Percentiles rank a stretch among this genome's conserved stretches.
Conservation (phyloP, 23 tunicate genomes). For the Diplosoma virens region DNA sequence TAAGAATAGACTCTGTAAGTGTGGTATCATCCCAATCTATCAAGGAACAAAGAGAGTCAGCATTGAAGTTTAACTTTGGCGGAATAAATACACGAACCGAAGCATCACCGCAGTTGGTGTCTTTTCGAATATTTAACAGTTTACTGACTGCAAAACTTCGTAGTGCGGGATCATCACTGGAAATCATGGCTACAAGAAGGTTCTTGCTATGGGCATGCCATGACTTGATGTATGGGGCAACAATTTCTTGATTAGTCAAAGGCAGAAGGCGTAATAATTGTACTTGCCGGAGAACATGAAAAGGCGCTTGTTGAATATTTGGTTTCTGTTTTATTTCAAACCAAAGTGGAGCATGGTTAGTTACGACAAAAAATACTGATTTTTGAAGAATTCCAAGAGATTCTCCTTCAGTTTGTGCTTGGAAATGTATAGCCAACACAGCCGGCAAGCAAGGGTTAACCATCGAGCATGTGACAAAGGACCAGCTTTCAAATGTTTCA, state of each 20-base stretch:
- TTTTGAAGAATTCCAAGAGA: too few relatives aligned
- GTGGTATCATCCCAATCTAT: neutral
- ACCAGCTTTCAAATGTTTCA: constrained; percentile 9
- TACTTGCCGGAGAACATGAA: constrained; percentile 16
- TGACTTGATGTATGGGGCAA: constrained; percentile 9
- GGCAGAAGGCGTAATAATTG: constrained; percentile 13
- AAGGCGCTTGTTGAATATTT: constrained; percentile 1
- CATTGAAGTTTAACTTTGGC: constrained; percentile 7
- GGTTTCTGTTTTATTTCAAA: neutral
- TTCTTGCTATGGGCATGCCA: constrained; percentile 6
- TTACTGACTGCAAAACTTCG: constrained; percentile 1
- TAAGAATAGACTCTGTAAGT: neutral
- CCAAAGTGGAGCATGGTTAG: constrained; percentile 15
- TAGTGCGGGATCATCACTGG: neutral
- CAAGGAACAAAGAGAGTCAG: neutral
- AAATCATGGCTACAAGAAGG: constrained; percentile 1
- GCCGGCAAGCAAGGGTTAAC: constrained; percentile 2
- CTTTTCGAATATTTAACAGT: neutral
- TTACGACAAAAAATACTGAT: too few relatives aligned
- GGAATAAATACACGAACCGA: neutral
- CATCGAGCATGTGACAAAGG: constrained; percentile 3
- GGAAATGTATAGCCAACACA: neutral
- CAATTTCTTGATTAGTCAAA: neutral
- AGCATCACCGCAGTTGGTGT: neutral
- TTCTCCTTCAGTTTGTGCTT: neutral